Conservation (phyloP, 2,113 vertebrate genomes). For the Collichthys lucidus region DNA sequence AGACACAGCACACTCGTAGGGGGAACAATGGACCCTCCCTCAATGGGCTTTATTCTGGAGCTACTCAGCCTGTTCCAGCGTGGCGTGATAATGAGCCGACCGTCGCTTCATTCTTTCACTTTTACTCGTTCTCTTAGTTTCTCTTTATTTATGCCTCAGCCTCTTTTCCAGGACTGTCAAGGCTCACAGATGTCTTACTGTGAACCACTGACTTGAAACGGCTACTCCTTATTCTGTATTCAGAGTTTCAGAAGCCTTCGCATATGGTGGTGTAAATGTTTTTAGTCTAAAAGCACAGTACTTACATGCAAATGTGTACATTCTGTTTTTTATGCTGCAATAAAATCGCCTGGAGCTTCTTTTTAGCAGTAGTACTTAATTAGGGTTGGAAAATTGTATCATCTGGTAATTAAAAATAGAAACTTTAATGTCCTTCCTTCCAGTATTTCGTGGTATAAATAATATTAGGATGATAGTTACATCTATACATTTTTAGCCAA, state of each 20-base stretch:
- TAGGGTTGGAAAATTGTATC: background rate
- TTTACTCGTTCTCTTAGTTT: conserved; percentile 43
- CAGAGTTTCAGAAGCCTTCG: background rate
- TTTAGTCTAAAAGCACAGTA: conserved; percentile 11
- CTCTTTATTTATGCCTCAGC: conserved; percentile 26
- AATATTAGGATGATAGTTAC: background rate
- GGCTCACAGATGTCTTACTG: conserved; percentile 36
- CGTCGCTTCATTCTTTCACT: conserved; percentile 53
- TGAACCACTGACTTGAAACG: conserved; percentile 2
- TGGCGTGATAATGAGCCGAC: conserved; percentile 56
- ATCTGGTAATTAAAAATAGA: background rate
- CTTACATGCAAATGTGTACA: conserved; percentile 39
- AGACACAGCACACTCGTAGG: conserved; percentile 50
- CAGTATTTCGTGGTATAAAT: background rate
- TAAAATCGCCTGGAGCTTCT: background rate
- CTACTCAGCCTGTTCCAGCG: conserved; percentile 74
- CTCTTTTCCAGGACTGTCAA: conserved; percentile 20
- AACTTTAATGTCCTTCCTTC: background rate
- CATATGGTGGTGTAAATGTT: background rate
- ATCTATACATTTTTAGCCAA: no score
- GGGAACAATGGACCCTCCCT: conserved; percentile 75
- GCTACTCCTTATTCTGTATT: background rate
- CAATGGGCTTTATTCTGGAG: conserved; percentile 82
- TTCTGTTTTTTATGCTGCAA: conserved; percentile 9
- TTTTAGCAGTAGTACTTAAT: background rate